A percentile compares a stretch with the other conserved stretches of the same genome.
Conservation (phyloP, 37 sponge, comb jelly and placozoan species). For the Halichondria panicea region DNA sequence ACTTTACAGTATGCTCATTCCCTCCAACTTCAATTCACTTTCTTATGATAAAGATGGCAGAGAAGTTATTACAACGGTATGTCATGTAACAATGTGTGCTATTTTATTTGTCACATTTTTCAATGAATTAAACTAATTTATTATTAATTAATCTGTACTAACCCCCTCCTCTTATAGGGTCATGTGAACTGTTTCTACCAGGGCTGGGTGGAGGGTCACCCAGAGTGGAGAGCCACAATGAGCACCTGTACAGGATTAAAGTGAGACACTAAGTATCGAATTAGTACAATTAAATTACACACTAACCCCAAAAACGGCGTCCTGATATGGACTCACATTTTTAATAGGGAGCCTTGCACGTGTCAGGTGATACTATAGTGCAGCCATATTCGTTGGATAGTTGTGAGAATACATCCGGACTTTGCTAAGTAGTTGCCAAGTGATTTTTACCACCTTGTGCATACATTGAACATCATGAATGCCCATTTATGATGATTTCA, state of each 20-base stretch:
- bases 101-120: background rate
- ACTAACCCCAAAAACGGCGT: no score
- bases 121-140: background rate
- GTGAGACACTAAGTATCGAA: conserved; percentile 14
- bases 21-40: conserved; percentile 16
- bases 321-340: no score
- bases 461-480: no score
- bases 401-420: no score
- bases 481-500: background rate
- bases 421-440: no score
- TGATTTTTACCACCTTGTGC: no score
- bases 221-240: conserved; percentile 52
- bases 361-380: background rate
- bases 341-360: background rate
- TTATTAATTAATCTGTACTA: background rate
- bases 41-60: conserved; percentile 33
- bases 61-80: conserved; percentile 29
- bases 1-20: conserved; percentile 11
- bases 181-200: conserved; percentile 72
- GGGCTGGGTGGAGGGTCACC: conserved; percentile 50
- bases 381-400: background rate
- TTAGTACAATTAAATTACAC: background rate
- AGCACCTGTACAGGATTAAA: conserved; percentile 60
- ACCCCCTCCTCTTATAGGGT: conserved; percentile 24
- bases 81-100: background rate